These are phyloP conservation scores for Neotragus pygmaeus DNA, from an alignment of 2,113 vertebrate species.

Conservation along the genomic window DNA sequence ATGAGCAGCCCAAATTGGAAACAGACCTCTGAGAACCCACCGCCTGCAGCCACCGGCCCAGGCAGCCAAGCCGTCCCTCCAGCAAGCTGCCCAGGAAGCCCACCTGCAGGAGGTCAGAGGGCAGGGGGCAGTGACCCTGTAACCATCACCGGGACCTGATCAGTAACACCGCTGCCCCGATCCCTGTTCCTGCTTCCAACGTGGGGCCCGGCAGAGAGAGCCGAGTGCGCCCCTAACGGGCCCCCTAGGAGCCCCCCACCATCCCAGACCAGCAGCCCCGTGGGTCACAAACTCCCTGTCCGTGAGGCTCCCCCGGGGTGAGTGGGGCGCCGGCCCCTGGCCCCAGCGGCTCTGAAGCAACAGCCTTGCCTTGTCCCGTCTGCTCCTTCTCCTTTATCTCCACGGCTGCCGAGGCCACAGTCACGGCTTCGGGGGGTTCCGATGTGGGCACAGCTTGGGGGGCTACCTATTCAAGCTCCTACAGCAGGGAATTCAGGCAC, in stretches of 20 bases:
- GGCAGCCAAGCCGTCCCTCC: rapidly evolving
- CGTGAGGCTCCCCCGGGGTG: rapidly evolving
- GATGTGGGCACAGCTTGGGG: neutral
- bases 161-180: neutral
- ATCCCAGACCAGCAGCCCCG: rapidly evolving
- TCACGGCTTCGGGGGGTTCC: neutral
- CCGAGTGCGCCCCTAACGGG: rapidly evolving
- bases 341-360: rapidly evolving
- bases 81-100: rapidly evolving
- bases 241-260: rapidly evolving
- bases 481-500: rapidly evolving
- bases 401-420: neutral
- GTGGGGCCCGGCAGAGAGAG: neutral
- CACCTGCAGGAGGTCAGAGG: neutral
- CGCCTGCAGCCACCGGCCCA: rapidly evolving
- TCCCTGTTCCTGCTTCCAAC: neutral
- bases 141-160: rapidly evolving
- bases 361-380: neutral
- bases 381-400: too few relatives aligned
- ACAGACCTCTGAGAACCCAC: neutral
- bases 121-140: neutral
- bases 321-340: rapidly evolving
- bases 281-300: rapidly evolving
- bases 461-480: neutral
- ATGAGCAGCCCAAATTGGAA: rapidly evolving